Conservation (phyloP, 2,113 vertebrate species). For the Otis tarda region DNA sequence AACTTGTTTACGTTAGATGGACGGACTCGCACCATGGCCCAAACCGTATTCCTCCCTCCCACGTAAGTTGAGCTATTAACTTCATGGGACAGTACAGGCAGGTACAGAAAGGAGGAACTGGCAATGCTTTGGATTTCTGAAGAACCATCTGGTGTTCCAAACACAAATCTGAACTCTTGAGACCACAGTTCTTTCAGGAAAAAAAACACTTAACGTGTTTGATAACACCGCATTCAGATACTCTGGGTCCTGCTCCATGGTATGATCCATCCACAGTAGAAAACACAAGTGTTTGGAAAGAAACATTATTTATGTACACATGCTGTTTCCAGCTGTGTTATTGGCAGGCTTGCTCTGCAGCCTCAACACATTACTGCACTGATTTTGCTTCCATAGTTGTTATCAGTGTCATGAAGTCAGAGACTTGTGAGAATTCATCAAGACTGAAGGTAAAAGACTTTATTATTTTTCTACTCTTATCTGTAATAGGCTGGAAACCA, state of each 20-base stretch:
- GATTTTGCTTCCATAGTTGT: not conserved
- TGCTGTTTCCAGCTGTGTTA: not conserved
- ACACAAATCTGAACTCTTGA: not conserved
- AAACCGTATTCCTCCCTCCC: not conserved
- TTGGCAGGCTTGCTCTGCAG: not conserved
- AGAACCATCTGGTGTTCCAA: not conserved
- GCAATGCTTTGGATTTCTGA: not conserved
- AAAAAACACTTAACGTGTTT: not conserved
- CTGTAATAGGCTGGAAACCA: not conserved
- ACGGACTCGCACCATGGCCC: accelerated
- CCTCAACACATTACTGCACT: not conserved
- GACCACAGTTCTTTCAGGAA: not conserved
- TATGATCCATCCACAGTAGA: not conserved
- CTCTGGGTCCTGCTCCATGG: not conserved
- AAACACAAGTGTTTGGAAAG: not conserved
- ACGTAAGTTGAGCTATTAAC: not conserved
- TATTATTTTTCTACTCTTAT: not conserved
- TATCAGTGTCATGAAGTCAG: not conserved
- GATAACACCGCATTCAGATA: not conserved
- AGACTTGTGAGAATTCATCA: not conserved
- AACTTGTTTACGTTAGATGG: not conserved
- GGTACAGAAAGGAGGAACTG: not conserved
- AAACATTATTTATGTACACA: not conserved
- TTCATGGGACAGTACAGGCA: not conserved
- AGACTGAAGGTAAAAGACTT: not conserved